Base-by-base conservation (phyloP, 2,888 invertebrate genomes). In the Ormyrus nitidulus region DNA sequence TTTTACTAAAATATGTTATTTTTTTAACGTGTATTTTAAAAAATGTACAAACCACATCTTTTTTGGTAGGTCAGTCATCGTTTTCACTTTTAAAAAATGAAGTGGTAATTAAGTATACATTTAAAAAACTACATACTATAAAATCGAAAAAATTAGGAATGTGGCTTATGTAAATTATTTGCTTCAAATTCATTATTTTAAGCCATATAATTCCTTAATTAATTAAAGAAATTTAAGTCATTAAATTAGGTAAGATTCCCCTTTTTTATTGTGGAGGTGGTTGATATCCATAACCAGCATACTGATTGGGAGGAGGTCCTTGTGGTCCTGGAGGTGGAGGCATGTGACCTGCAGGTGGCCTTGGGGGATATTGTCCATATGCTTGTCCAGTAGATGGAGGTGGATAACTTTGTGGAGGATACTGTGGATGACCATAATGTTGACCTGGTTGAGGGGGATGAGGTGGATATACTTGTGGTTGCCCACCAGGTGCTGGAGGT, bases 261-360 rank as follows among this genome's bases (percentile, higher is more conserved):
- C 81, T 84, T 58, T 61, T 53, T 86, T 93, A 94, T 89, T 95
- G 94, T 51, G 94, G 93, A 70, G 95, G 95, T 81, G 96, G 96
- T 86, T 96, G 96, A 88, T 95, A 96, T 71, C 95, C 94, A 88
- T 96, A 96, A 58, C 95, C 94, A 7, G 93, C 94, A 88, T 96
- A 96, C 80, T 94, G 93, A 79, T 94, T 94, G 83, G 95, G 94
- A 6, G 95, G 95, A 44, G 94, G 94, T 5, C 94, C 94, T 82
- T 95, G 95, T 4, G 94, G 95, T 6, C 94, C 93, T 0, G 94
- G 93, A 87, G 86, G 94, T 88, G 92, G 92, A 58, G 92, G 92
- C 87, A 92, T 92, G 86, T 92, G 92, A 71, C 92, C 92, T 51
- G 92, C 92, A 2, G 94, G 93, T 8, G 94, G 94, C 82, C 94